Evolutionary conservation across 2,888 invertebrate genomes (phyloP).

Genomic region (Trichopria drosophilae): DNA sequence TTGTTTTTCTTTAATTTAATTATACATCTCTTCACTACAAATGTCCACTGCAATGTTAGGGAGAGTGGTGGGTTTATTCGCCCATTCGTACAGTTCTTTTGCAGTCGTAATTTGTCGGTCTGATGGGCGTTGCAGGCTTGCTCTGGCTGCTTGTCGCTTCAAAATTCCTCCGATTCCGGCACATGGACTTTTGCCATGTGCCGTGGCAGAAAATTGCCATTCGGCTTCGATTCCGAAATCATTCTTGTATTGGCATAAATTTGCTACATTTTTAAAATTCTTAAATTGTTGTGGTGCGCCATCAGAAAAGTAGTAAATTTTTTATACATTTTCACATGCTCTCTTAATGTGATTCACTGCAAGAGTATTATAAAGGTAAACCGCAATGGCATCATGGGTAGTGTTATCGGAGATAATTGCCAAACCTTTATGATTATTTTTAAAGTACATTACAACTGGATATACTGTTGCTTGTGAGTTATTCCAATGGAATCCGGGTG

Average conservation of each 20-base stretch:
- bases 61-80: neutral
- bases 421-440: constrained; percentile 23
- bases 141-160: constrained; percentile 27
- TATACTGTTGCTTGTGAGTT: constrained; percentile 29
- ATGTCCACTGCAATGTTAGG: neutral
- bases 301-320: constrained; percentile 26
- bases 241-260: constrained; percentile 27
- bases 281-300: constrained; percentile 32
- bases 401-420: constrained; percentile 28
- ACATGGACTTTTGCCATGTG: constrained; percentile 32
- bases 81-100: constrained; percentile 24
- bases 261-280: constrained; percentile 30
- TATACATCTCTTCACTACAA: neutral
- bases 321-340: neutral
- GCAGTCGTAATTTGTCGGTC: constrained; percentile 29
- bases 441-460: constrained; percentile 28
- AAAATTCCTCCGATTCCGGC: constrained; percentile 31
- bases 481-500: too few species aligned
- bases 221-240: constrained; percentile 25
- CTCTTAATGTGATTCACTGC: constrained; percentile 3
- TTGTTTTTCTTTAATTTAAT: neutral
- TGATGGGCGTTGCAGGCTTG: constrained; percentile 19
- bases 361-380: constrained; percentile 11
- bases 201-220: constrained; percentile 32
- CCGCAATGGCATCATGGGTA: constrained; percentile 24